These are phyloP conservation scores for Centroberyx gerrardi DNA, from an alignment of 2,797 vertebrate species.

Conservation along the genomic window DNA sequence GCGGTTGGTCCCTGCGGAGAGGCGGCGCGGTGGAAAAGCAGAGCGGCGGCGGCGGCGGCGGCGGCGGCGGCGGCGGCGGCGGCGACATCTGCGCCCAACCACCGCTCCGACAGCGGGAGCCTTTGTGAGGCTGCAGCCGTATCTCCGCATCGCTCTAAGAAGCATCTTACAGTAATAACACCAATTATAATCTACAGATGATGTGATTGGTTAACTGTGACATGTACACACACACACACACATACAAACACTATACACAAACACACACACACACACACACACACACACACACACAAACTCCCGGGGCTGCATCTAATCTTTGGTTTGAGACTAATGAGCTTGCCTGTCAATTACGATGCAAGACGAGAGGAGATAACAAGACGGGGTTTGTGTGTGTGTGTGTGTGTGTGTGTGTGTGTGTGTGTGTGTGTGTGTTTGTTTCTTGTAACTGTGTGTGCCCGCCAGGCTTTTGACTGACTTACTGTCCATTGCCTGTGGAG, in stretches of 20 bases:
- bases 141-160: background rate
- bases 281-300: conserved; percentile 3
- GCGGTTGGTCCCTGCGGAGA: conserved; percentile 35
- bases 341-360: conserved; percentile 16
- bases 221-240: background rate
- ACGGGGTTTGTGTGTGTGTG: conserved; percentile 4
- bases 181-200: conserved; percentile 34
- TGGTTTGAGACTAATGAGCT: conserved; percentile 37
- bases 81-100: conserved; percentile 20
- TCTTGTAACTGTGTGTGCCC: too few species aligned
- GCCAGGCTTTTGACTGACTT: background rate
- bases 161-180: conserved; percentile 21
- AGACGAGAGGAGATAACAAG: conserved; percentile 4
- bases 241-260: too few species aligned
- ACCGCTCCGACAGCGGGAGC: background rate
- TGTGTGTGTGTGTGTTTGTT: background rate
- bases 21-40: background rate
- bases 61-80: conserved; percentile 1
- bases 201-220: conserved; percentile 26
- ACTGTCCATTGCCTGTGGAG: conserved; percentile 7
- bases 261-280: conserved; percentile 1
- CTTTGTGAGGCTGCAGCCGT: conserved; percentile 10
- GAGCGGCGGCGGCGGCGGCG: background rate
- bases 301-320: conserved; percentile 2
- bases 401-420: background rate